phyloP scores from a whole-genome alignment of 2,797 vertebrate species.

The Tokudaia tokunoshimensis region DNA sequence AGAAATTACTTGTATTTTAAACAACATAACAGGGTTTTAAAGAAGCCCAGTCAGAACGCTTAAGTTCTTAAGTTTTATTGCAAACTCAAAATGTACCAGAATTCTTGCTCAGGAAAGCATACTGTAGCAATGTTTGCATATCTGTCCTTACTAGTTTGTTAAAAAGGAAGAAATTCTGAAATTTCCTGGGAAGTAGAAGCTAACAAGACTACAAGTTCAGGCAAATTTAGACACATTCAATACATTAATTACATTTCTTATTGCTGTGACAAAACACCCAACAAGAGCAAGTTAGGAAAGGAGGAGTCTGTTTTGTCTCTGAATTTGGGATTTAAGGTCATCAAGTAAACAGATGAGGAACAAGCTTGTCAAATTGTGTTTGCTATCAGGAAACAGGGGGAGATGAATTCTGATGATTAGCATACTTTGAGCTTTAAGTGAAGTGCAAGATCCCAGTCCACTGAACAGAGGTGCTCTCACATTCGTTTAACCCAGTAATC shows the following conservation, averaged over 20 bases:
- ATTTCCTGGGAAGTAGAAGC: neutral
- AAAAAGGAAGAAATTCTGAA: neutral
- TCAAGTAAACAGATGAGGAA: too few species aligned
- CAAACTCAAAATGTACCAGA: neutral
- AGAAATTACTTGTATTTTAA: neutral
- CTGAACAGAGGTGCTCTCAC: neutral
- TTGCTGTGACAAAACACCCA: neutral
- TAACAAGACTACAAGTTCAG: neutral
- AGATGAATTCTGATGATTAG: neutral
- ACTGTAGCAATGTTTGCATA: too few species aligned
- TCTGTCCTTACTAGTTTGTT: neutral
- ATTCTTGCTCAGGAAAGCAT: neutral
- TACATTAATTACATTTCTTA: neutral
- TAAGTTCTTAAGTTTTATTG: neutral
- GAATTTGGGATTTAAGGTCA: neutral
- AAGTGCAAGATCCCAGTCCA: too few species aligned
- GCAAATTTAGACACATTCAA: too few species aligned
- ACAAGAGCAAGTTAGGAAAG: neutral
- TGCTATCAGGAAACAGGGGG: too few species aligned
- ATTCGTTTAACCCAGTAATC: too few species aligned
- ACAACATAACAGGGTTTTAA: neutral
- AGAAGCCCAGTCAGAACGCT: too few species aligned
- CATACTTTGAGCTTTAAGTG: neutral
- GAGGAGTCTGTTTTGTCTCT: neutral
- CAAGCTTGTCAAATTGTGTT: neutral